Percentiles rank a stretch among this genome's conserved stretches.
Conservation (phyloP, 2,113 vertebrate genomes). For the Paraplagusia blochii region DNA sequence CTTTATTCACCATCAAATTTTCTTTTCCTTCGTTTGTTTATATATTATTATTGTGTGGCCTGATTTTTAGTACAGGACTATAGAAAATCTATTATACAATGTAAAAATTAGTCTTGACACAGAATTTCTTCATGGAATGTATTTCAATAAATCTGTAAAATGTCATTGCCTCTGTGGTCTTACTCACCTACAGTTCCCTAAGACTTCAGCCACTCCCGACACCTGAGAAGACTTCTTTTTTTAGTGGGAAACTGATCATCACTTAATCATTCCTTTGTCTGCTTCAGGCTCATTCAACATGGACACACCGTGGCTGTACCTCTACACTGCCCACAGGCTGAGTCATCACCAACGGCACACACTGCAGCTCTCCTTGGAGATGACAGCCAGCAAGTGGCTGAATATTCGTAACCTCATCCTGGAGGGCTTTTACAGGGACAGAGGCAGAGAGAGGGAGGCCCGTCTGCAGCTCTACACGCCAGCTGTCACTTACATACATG, state of each 20-base stretch:
- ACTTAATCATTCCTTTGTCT: neutral
- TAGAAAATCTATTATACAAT: too few species aligned
- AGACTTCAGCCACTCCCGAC: too few species aligned
- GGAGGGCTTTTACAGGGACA: constrained; percentile 74
- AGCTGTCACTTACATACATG: constrained; percentile 78
- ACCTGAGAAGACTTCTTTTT: too few species aligned
- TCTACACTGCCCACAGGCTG: constrained; percentile 76
- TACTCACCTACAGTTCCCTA: too few species aligned
- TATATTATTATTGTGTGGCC: too few species aligned
- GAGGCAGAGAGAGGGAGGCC: constrained; percentile 72
- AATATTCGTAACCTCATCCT: constrained; percentile 75
- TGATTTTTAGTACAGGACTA: too few species aligned
- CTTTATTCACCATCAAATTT: too few species aligned
- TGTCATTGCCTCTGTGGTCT: too few species aligned
- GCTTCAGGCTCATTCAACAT: constrained; percentile 78
- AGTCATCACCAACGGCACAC: constrained; percentile 71
- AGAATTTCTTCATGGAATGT: too few species aligned
- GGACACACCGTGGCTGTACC: constrained; percentile 83
- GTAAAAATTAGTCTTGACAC: too few species aligned
- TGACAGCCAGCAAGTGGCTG: constrained; percentile 79
- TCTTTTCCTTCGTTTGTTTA: too few species aligned
- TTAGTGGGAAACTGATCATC: neutral
- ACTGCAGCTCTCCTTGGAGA: constrained; percentile 69
- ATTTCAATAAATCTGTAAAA: too few species aligned
- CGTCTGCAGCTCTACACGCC: constrained; percentile 76